These are phyloP conservation scores for Bradynema listronoti DNA, from an alignment of 1,140 invertebrate genomes.

Conservation along the genomic window DNA sequence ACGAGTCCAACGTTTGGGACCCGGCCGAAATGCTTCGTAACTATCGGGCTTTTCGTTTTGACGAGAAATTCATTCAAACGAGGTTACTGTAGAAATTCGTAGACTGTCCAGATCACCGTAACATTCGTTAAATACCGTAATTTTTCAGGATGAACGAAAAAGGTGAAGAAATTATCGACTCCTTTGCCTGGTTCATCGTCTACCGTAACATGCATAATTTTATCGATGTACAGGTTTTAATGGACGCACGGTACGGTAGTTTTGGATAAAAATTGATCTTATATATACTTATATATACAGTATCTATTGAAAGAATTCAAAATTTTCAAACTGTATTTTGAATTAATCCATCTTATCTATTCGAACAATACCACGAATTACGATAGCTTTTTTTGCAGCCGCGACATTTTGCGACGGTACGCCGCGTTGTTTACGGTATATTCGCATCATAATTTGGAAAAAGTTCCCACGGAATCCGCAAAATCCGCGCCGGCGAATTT, in stretches of 20 bases:
- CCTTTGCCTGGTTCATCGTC: conserved; percentile 47
- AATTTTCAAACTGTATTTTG: not conserved
- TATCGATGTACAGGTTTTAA: conserved; percentile 44
- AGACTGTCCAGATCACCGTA: not conserved
- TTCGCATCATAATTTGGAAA: conserved; percentile 52
- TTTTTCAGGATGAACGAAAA: conserved; percentile 34
- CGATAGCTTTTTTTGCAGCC: conserved; percentile 15
- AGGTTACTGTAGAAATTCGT: conserved; percentile 18
- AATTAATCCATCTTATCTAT: not conserved
- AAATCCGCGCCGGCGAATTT: conserved; percentile 49
- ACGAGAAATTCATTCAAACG: conserved; percentile 43
- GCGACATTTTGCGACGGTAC: conserved; percentile 41
- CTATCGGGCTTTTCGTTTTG: conserved; percentile 43
- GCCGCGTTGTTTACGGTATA: conserved; percentile 28
- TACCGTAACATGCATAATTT: conserved; percentile 52
- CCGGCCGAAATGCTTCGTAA: conserved; percentile 39
- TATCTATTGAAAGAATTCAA: not conserved
- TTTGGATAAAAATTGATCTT: not conserved
- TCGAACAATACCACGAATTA: conserved; percentile 2
- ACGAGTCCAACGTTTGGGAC: conserved; percentile 45
- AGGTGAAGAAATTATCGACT: conserved; percentile 42
- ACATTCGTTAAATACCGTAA: no score
- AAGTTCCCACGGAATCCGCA: conserved; percentile 53
- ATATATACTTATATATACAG: not conserved
- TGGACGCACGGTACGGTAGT: conserved; percentile 23